A percentile compares a stretch with the other conserved stretches of the same genome.
These are phyloP conservation scores for Sphecodes monilicornis DNA, from an alignment of 2,888 invertebrate species.

Conservation along the genomic window DNA sequence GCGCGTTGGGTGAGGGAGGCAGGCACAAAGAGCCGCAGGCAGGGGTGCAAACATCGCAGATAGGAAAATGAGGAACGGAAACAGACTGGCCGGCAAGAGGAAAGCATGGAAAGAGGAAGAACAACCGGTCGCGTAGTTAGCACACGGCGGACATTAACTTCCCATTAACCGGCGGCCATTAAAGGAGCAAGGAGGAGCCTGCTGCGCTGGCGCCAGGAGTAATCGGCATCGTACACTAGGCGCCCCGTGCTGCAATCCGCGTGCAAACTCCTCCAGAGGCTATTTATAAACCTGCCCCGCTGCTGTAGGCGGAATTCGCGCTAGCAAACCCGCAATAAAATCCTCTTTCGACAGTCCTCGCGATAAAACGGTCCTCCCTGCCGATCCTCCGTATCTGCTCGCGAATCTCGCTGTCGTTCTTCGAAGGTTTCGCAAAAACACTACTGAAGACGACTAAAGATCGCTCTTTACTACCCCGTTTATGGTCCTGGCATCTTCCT, in stretches of 20 bases:
- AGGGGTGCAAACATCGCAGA: conserved; percentile 13
- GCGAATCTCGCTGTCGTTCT: background rate
- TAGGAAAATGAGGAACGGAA: conserved; percentile 28
- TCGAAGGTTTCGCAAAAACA: background rate
- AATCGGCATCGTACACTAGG: conserved; percentile 68
- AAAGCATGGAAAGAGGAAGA: conserved; percentile 67
- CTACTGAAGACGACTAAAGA: background rate
- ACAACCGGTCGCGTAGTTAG: conserved; percentile 68
- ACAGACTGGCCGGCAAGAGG: conserved; percentile 16
- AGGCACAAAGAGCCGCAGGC: conserved; percentile 1
- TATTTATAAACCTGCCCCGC: conserved; percentile 72
- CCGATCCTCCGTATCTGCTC: background rate
- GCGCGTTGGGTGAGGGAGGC: background rate
- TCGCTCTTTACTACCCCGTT: background rate
- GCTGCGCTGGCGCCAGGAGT: conserved; percentile 71
- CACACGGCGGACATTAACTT: conserved; percentile 76
- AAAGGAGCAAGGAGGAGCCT: conserved; percentile 59
- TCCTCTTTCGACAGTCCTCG: conserved; percentile 42
- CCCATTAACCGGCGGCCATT: conserved; percentile 78
- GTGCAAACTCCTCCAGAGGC: conserved; percentile 55
- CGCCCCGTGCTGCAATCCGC: conserved; percentile 58
- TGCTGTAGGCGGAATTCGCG: conserved; percentile 41
- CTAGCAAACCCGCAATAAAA: conserved; percentile 56
- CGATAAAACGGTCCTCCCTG: conserved; percentile 33
- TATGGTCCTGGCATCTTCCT: background rate